A percentile compares a stretch with the other conserved stretches of the same genome.
Conservation (phyloP, 2,888 invertebrate species). For the Hirtodrosophila histrioides region DNA sequence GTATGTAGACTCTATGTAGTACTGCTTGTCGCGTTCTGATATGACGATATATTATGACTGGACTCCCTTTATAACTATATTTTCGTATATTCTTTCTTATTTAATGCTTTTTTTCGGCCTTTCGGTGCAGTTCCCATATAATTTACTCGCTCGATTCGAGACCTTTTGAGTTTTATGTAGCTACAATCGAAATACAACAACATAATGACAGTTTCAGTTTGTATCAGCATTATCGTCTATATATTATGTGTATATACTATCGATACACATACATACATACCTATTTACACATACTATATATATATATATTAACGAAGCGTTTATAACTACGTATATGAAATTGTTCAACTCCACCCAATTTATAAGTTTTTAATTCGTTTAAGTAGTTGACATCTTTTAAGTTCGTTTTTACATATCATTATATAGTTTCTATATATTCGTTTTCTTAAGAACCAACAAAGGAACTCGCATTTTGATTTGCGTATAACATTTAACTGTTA, state of each 20-base stretch:
- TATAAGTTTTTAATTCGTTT: conserved; percentile 76
- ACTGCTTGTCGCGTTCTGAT: conserved; percentile 10
- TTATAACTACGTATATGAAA: conserved; percentile 35
- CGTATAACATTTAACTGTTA: conserved; percentile 15
- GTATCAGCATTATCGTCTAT: conserved; percentile 42
- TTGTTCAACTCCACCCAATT: conserved; percentile 82
- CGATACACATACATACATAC: conserved; percentile 10
- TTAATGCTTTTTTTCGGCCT: conserved; percentile 16
- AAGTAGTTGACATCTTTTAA: conserved; percentile 64
- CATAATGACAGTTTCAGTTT: conserved; percentile 37
- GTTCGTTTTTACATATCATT: conserved; percentile 35
- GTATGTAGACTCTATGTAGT: conserved; percentile 26
- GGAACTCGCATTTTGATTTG: conserved; percentile 29
- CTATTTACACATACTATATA: conserved; percentile 17
- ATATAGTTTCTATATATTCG: neutral
- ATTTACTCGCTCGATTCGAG: conserved; percentile 18
- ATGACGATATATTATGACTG: conserved; percentile 1
- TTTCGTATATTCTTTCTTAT: conserved; percentile 1
- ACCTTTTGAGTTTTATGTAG: conserved; percentile 31
- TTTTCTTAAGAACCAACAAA: conserved; percentile 21
- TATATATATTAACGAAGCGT: conserved; percentile 24
- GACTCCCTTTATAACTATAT: conserved; percentile 11
- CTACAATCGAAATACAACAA: neutral
- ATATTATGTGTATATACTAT: conserved; percentile 18
- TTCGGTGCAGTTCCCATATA: conserved; percentile 10